phyloP scores from a whole-genome alignment of 2,113 vertebrate species.

The Pycnonotus jocosus region DNA sequence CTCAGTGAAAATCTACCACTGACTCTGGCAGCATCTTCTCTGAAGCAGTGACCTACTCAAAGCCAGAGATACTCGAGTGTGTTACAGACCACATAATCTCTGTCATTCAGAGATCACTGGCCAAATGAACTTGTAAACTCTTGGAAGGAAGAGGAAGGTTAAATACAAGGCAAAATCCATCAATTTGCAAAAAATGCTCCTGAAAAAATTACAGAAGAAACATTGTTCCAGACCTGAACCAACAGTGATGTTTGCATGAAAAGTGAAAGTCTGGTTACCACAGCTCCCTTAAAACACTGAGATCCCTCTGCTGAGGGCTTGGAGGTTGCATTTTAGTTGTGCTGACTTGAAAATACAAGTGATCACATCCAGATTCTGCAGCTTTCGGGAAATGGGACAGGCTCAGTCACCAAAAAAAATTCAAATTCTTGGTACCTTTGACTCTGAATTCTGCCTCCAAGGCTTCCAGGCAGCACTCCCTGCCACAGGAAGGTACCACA shows the following conservation, averaged over 20 bases:
- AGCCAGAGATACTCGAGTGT: neutral
- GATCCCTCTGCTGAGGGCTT: neutral
- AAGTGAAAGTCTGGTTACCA: neutral
- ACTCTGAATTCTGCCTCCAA: neutral
- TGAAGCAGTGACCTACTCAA: neutral
- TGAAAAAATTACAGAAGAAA: neutral
- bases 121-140: neutral
- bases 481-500: neutral
- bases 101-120: neutral
- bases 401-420: neutral
- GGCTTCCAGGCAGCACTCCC: neutral
- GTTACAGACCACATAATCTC: neutral
- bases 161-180: neutral
- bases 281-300: neutral
- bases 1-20: neutral
- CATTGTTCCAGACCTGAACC: neutral
- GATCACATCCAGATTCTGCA: neutral
- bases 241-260: accelerated
- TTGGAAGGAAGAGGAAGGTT: neutral
- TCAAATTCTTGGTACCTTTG: neutral
- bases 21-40: neutral
- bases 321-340: neutral
- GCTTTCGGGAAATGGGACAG: neutral
- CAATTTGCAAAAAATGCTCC: neutral
- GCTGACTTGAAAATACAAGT: neutral